Evolutionary conservation across 2,797 vertebrate species (phyloP).

Genomic region (Arremon aurantiirostris): DNA sequence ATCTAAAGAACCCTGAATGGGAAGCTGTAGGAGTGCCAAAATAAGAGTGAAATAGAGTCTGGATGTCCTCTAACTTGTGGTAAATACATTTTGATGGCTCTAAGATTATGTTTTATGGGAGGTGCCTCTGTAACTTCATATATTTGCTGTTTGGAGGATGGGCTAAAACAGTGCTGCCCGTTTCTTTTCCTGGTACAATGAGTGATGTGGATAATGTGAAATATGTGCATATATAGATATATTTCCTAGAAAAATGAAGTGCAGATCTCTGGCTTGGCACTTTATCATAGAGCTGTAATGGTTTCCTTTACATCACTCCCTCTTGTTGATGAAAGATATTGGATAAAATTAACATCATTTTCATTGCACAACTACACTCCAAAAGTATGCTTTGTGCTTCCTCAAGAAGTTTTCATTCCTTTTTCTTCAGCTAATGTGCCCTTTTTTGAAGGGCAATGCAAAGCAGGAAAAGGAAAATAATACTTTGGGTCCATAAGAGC

Average conservation of each 20-base stretch:
- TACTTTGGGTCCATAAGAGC: not conserved
- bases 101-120: not conserved
- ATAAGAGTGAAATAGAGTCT: not conserved
- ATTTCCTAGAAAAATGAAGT: not conserved
- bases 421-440: not conserved
- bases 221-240: accelerated
- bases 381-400: not conserved
- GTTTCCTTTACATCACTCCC: not conserved
- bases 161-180: not conserved
- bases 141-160: not conserved
- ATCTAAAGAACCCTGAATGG: not conserved
- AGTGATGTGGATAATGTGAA: not conserved
- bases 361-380: not conserved
- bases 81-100: not conserved
- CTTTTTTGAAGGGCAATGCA: not conserved
- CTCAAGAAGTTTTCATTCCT: not conserved
- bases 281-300: not conserved
- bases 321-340: not conserved
- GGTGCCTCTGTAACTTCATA: not conserved
- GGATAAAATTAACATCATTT: not conserved
- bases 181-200: not conserved
- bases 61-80: not conserved
- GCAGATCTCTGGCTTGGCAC: not conserved
- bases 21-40: not conserved
- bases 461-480: not conserved